phyloP scores from a whole-genome alignment of 92 coral and sea anemone species.

The Bergia sp. region DNA sequence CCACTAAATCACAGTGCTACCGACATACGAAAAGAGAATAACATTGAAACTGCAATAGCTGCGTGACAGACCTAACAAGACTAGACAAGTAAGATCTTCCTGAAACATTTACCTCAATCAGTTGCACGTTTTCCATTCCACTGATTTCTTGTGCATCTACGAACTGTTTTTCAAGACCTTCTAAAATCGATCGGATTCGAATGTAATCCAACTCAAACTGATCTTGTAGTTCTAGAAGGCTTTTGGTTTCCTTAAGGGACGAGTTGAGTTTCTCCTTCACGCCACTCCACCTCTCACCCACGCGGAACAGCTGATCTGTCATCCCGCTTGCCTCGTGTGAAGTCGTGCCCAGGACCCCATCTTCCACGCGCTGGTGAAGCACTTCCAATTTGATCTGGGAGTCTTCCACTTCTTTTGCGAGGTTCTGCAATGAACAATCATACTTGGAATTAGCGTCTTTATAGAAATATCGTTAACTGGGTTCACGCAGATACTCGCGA shows the following conservation, averaged over 20 bases:
- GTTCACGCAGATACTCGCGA: too few species aligned
- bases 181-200: conserved; percentile 26
- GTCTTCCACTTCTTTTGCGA: conserved; percentile 78
- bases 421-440: conserved; percentile 48
- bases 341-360: conserved; percentile 48
- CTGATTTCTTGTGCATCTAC: conserved; percentile 20
- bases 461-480: too few species aligned
- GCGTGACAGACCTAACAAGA: too few species aligned
- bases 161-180: conserved; percentile 39
- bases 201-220: conserved; percentile 31
- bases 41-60: too few species aligned
- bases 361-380: conserved; percentile 72
- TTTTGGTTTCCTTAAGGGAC: conserved; percentile 42
- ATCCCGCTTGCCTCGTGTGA: conserved; percentile 48
- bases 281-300: conserved; percentile 56
- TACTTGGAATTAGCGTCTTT: too few species aligned
- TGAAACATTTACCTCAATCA: conserved; percentile 19
- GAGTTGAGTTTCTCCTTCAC: conserved; percentile 43
- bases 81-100: too few species aligned
- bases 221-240: conserved; percentile 54
- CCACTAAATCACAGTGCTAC: too few species aligned
- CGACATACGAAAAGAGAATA: too few species aligned
- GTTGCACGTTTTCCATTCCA: conserved; percentile 37
- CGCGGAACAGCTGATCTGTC: conserved; percentile 57
- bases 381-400: conserved; percentile 69